A percentile compares a stretch with the other conserved stretches of the same genome.
These are phyloP conservation scores for Grapholita molesta DNA, from an alignment of 1,140 invertebrate genomes.

Conservation along the genomic window DNA sequence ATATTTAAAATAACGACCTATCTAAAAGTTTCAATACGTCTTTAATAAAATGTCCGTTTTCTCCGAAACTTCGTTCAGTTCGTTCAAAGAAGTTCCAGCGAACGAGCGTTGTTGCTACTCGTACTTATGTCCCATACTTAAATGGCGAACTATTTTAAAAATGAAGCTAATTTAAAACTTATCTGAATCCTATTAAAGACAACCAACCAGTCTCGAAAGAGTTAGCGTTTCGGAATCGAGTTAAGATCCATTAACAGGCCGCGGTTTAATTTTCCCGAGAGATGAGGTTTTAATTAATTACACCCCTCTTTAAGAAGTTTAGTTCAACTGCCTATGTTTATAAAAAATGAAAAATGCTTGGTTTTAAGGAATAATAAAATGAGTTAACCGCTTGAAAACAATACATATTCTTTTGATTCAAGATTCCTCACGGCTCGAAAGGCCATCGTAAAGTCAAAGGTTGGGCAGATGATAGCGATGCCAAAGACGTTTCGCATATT, in stretches of 20 bases:
- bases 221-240: conserved; percentile 62
- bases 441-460: too few species aligned
- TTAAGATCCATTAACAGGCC: conserved; percentile 68
- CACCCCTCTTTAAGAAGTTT: conserved; percentile 37
- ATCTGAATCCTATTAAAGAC: conserved; percentile 55
- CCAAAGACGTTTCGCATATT: too few species aligned
- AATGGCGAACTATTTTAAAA: conserved; percentile 39
- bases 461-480: too few species aligned
- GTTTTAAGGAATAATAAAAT: neutral
- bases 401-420: neutral
- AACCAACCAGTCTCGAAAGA: conserved; percentile 52
- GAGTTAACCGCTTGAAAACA: neutral
- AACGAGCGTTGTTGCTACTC: neutral
- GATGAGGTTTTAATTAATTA: conserved; percentile 63
- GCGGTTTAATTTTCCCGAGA: conserved; percentile 62
- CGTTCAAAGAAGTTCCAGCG: neutral
- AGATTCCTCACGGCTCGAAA: too few species aligned
- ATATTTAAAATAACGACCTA: too few species aligned
- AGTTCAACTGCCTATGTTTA: conserved; percentile 19
- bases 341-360: conserved; percentile 20
- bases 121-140: conserved; percentile 20
- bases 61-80: neutral
- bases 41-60: too few species aligned
- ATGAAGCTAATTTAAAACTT: conserved; percentile 59
- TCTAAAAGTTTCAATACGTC: too few species aligned